These are phyloP conservation scores for Oscheius sp. DNA, from an alignment of 2,888 invertebrate genomes.

Conservation along the genomic window DNA sequence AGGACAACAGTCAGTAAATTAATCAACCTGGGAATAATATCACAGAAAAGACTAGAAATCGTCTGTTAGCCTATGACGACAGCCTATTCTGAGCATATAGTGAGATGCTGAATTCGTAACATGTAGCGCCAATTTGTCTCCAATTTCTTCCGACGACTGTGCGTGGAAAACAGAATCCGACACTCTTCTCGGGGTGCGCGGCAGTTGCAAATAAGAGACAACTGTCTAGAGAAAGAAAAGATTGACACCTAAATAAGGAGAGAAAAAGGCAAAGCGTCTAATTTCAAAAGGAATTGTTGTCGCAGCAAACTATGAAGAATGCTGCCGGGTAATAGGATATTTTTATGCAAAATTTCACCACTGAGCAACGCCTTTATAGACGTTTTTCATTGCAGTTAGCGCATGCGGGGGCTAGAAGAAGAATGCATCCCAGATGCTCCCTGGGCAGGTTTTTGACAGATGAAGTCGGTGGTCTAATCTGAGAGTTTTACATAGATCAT, in stretches of 20 bases:
- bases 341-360: no score
- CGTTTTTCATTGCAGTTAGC: slow-evolving; percentile 23
- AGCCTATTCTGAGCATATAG: slow-evolving; percentile 20
- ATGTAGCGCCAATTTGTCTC: slow-evolving; percentile 19
- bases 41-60: not conserved
- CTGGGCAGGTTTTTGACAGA: slow-evolving; percentile 22
- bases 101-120: slow-evolving; percentile 31
- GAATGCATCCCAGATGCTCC: slow-evolving; percentile 31
- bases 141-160: slow-evolving; percentile 25
- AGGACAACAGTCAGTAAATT: not conserved
- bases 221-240: no score
- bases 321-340: no score
- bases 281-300: no score
- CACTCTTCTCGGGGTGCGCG: not conserved
- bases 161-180: slow-evolving; percentile 4
- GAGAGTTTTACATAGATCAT: no score
- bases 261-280: no score
- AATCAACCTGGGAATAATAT: not conserved
- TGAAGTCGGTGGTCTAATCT: not conserved
- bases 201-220: no score
- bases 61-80: slow-evolving; percentile 14
- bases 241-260: no score
- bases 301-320: no score
- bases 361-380: no score
- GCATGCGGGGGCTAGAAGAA: slow-evolving; percentile 28